These are phyloP conservation scores for Caenorhabditis sulstoni DNA, from an alignment of 2,888 invertebrate genomes.

Conservation along the genomic window DNA sequence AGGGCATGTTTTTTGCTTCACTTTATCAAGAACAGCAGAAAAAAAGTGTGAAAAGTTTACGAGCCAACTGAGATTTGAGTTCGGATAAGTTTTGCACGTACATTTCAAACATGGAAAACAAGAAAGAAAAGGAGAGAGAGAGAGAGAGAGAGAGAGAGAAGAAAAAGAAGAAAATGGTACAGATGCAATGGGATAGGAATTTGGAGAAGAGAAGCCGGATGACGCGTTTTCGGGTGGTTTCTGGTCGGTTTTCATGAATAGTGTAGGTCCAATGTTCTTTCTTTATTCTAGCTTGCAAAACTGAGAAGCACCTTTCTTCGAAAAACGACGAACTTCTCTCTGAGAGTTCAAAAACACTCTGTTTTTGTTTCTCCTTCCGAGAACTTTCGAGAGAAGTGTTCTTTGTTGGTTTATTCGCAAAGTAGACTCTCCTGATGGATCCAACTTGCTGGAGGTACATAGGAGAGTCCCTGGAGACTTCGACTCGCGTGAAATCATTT, in stretches of 20 bases:
- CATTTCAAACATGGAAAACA: no score
- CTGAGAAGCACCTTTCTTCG: constrained; percentile 20
- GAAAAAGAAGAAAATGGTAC: no score
- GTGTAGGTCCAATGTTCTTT: constrained; percentile 32
- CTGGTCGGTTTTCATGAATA: constrained; percentile 29
- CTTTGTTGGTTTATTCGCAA: no score
- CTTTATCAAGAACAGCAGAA: constrained; percentile 37
- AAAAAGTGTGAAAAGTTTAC: constrained; percentile 46
- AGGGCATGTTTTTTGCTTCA: constrained; percentile 39
- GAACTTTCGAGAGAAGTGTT: constrained; percentile 7
- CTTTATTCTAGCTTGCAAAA: constrained; percentile 25
- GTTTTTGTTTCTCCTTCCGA: constrained; percentile 13
- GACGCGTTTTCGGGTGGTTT: constrained; percentile 21
- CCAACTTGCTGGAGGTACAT: constrained; percentile 21
- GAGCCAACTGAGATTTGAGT: constrained; percentile 32
- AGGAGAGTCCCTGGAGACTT: constrained; percentile 30
- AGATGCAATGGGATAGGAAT: no score
- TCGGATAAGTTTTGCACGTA: constrained; percentile 20
- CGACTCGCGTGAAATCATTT: constrained; percentile 45
- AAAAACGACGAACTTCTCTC: background rate
- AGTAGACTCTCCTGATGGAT: constrained; percentile 24
- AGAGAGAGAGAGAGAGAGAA: no score
- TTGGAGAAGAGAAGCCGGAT: background rate
- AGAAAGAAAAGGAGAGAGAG: no score
- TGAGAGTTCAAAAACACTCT: background rate